Evolutionary conservation across 2,113 vertebrate genomes (phyloP).

Genomic region (Laterallus jamaicensis): DNA sequence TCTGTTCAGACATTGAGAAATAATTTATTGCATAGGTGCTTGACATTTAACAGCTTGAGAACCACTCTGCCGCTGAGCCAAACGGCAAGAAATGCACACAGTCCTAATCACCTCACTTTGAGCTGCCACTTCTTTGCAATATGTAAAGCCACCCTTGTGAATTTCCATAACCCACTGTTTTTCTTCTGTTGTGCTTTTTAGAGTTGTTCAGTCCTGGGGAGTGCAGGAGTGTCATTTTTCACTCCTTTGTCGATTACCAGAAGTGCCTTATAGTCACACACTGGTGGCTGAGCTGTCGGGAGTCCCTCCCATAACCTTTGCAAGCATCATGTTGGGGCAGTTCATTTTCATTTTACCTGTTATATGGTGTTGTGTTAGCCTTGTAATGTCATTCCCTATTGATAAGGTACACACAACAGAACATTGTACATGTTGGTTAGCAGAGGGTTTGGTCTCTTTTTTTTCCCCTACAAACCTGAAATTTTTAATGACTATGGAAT

Average conservation of each 20-base stretch:
- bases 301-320: not conserved
- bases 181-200: not conserved
- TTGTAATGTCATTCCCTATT: not conserved
- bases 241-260: not conserved
- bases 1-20: conserved; percentile 16
- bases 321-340: not conserved
- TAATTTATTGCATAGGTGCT: not conserved
- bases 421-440: not conserved
- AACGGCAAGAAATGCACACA: not conserved
- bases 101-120: not conserved
- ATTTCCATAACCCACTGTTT: not conserved
- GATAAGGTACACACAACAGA: not conserved
- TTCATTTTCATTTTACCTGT: not conserved
- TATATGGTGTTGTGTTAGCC: not conserved
- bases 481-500: not conserved
- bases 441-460: rapidly evolving
- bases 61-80: not conserved
- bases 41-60: not conserved
- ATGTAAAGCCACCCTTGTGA: not conserved
- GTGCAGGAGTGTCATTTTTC: not conserved
- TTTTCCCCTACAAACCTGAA: not conserved
- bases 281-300: not conserved
- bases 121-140: not conserved
- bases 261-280: rapidly evolving
- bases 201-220: not conserved